phyloP scores from a whole-genome alignment of 2,113 vertebrate genomes.

The Calonectris borealis region DNA sequence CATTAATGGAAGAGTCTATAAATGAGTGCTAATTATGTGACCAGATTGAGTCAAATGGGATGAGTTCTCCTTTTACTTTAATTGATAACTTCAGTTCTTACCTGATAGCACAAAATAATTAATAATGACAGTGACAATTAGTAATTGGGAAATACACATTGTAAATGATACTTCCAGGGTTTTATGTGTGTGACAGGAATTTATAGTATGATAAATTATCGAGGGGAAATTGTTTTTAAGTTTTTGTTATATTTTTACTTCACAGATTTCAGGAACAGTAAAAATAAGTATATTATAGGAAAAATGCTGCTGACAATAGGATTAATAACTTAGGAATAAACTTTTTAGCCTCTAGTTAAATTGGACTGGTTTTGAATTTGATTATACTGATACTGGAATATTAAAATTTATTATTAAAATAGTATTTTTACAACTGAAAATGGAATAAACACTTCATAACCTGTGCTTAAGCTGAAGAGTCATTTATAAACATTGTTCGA shows the following conservation, averaged over 20 bases:
- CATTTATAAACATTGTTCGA: background rate
- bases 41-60: background rate
- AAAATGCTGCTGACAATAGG: background rate
- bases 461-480: background rate
- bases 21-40: conserved; percentile 14
- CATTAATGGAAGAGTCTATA: background rate
- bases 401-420: background rate
- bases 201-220: background rate
- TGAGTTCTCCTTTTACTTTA: background rate
- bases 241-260: background rate
- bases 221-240: background rate
- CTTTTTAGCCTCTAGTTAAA: background rate
- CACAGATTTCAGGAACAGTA: background rate
- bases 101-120: background rate
- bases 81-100: background rate
- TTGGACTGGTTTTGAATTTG: background rate
- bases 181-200: background rate
- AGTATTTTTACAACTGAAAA: background rate
- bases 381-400: background rate
- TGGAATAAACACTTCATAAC: background rate
- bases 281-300: background rate
- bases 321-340: background rate
- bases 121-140: background rate
- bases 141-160: background rate
- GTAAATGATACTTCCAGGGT: background rate